Conservation (phyloP, 1,140 invertebrate species). For the Diabrotica virgifera region DNA sequence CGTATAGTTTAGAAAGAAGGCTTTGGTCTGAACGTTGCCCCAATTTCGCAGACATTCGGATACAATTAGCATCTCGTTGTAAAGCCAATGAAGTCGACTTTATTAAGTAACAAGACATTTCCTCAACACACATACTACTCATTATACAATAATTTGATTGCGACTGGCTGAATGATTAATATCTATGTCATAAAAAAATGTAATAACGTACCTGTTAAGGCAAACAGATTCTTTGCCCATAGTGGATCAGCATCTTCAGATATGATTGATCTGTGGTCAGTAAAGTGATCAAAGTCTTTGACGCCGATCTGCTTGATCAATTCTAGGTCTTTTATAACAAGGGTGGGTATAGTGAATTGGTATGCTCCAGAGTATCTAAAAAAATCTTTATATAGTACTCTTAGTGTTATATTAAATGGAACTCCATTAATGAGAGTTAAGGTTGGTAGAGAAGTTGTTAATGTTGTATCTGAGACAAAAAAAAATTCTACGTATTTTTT, state of each 20-base stretch:
- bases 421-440: not conserved
- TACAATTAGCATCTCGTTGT: no score
- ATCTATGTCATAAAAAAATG: no score
- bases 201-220: conserved; percentile 50
- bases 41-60: no score
- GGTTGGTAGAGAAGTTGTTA: not conserved
- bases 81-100: no score
- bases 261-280: conserved; percentile 49
- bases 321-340: conserved; percentile 49
- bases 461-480: not conserved
- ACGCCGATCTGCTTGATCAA: conserved; percentile 53
- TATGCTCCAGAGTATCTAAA: conserved; percentile 49
- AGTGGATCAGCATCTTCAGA: conserved; percentile 52
- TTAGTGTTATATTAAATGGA: not conserved
- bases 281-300: conserved; percentile 54
- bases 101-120: no score
- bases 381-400: not conserved
- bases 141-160: no score
- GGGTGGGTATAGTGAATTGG: conserved; percentile 46
- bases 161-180: no score
- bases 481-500: no score
- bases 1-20: no score
- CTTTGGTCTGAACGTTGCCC: no score
- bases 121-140: no score
- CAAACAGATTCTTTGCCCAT: conserved; percentile 52